phyloP scores from a whole-genome alignment of 2,888 invertebrate species.

The Microplitis deprimator region DNA sequence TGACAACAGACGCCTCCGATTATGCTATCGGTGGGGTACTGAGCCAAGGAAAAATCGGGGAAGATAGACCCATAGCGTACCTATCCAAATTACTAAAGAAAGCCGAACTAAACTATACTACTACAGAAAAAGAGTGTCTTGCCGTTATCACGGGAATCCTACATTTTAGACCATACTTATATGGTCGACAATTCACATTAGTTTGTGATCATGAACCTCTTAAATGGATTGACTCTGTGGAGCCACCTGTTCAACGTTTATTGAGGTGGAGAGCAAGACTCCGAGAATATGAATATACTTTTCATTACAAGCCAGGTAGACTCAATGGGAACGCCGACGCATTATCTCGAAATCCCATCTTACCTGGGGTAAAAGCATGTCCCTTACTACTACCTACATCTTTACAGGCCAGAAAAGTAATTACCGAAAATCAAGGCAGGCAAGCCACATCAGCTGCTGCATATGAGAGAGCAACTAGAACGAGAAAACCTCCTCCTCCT shows the following conservation, averaged over 20 bases:
- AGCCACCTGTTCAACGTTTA: constrained; percentile 23
- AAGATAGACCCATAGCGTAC: no score
- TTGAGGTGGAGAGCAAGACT: constrained; percentile 36
- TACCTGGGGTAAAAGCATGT: no score
- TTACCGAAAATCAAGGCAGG: neutral
- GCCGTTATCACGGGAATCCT: constrained; percentile 31
- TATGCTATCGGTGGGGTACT: no score
- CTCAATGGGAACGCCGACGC: constrained; percentile 34
- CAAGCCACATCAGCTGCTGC: neutral
- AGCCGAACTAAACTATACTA: constrained; percentile 34
- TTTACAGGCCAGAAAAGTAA: neutral
- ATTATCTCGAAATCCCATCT: constrained; percentile 17
- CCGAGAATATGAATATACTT: constrained; percentile 31
- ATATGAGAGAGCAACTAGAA: no score
- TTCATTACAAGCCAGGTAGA: constrained; percentile 36
- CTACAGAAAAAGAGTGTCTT: constrained; percentile 40
- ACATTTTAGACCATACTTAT: constrained; percentile 41
- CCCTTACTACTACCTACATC: neutral
- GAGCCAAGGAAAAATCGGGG: no score
- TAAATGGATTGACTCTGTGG: constrained; percentile 34
- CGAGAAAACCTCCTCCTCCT: no score
- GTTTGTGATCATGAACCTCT: constrained; percentile 42
- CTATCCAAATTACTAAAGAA: constrained; percentile 16
- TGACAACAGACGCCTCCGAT: no score
- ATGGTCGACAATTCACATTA: constrained; percentile 37